These are phyloP conservation scores for Hyposoter didymator DNA, from an alignment of 2,888 invertebrate genomes.

Conservation along the genomic window DNA sequence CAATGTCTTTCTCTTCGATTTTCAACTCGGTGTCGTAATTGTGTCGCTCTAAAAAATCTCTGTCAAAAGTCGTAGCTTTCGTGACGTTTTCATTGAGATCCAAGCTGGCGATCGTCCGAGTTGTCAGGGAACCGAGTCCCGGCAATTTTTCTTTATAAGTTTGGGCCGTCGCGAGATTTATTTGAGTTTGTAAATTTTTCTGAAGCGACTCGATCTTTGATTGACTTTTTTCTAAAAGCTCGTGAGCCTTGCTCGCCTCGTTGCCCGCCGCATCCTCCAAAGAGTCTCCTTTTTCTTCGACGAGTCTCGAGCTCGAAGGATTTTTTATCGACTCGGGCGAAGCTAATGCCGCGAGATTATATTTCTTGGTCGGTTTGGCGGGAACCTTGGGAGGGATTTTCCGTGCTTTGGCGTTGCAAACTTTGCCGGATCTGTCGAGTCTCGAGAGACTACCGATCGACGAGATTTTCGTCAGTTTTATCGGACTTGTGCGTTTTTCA, in stretches of 20 bases:
- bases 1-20: conserved; percentile 77
- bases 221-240: conserved; percentile 74
- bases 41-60: conserved; percentile 76
- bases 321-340: neutral
- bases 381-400: conserved; percentile 71
- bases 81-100: conserved; percentile 73
- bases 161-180: conserved; percentile 76
- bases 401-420: conserved; percentile 55
- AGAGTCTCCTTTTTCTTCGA: neutral
- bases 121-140: conserved; percentile 56
- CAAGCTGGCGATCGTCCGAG: conserved; percentile 60
- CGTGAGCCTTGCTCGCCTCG: conserved; percentile 67
- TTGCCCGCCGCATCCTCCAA: neutral
- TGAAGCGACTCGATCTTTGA: conserved; percentile 77
- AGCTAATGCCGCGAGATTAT: conserved; percentile 2
- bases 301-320: neutral
- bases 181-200: conserved; percentile 75
- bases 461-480: conserved; percentile 72
- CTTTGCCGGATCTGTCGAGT: conserved; percentile 51
- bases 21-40: conserved; percentile 75
- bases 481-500: conserved; percentile 71
- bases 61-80: conserved; percentile 72
- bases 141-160: conserved; percentile 76
- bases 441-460: conserved; percentile 70
- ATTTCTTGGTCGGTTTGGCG: conserved; percentile 67